These are phyloP conservation scores for Turritopsis rubra DNA, from an alignment of 30 jellyfish, hydroid and myxozoan species.

Conservation along the genomic window DNA sequence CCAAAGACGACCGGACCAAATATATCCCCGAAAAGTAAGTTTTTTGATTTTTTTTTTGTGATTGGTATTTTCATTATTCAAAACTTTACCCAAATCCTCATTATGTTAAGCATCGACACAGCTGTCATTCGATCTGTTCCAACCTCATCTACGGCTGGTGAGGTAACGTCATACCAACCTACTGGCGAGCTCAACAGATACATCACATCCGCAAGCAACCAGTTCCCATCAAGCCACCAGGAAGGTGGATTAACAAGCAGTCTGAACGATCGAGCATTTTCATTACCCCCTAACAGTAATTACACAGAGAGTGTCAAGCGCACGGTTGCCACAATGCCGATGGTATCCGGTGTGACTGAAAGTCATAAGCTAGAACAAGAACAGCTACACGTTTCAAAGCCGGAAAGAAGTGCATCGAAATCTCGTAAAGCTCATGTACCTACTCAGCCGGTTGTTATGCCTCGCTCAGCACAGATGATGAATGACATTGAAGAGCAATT, in stretches of 20 bases:
- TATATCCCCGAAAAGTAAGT: slow-evolving; percentile 28
- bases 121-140: slow-evolving; percentile 79
- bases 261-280: slow-evolving; percentile 53
- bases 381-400: slow-evolving; percentile 57
- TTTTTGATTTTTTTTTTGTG: not conserved
- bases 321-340: slow-evolving; percentile 46
- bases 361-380: slow-evolving; percentile 93
- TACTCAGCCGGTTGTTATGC: slow-evolving; percentile 92
- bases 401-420: slow-evolving; percentile 37
- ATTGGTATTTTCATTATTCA: not conserved
- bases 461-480: slow-evolving; percentile 64
- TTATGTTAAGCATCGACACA: slow-evolving; percentile 56
- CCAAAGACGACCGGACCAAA: slow-evolving; percentile 18
- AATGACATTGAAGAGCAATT: slow-evolving; percentile 78
- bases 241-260: slow-evolving; percentile 47
- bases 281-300: slow-evolving; percentile 8
- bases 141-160: slow-evolving; percentile 50
- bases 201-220: slow-evolving; percentile 52
- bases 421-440: slow-evolving; percentile 35
- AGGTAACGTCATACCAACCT: slow-evolving; percentile 46
- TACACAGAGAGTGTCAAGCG: slow-evolving; percentile 31
- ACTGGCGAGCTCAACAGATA: slow-evolving; percentile 52
- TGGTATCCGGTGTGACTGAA: slow-evolving; percentile 84
- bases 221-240: slow-evolving; percentile 73
- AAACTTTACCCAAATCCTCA: not conserved